These are phyloP conservation scores for Agrochola lychnidis DNA, from an alignment of 2,888 invertebrate species.

Conservation along the genomic window DNA sequence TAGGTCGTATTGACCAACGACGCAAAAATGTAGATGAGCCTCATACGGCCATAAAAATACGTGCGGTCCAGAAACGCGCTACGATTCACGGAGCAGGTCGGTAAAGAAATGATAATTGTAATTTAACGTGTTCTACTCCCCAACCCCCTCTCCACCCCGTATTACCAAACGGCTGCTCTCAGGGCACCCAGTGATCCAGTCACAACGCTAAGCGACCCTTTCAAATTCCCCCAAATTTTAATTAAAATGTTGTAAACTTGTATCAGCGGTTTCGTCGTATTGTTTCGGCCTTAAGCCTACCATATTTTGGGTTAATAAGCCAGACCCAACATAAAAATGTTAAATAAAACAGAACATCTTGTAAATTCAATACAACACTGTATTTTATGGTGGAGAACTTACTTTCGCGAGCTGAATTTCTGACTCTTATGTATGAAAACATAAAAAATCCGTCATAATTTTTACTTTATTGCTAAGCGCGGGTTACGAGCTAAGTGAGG, in stretches of 20 bases:
- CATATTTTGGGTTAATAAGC: conserved; percentile 56
- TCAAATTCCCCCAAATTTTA: conserved; percentile 83
- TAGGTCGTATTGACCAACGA: conserved; percentile 27
- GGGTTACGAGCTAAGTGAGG: conserved; percentile 57
- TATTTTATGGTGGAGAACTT: conserved; percentile 42
- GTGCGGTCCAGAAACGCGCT: conserved; percentile 70
- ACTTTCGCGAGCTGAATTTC: conserved; percentile 37
- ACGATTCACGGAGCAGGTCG: conserved; percentile 65
- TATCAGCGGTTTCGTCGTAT: conserved; percentile 71
- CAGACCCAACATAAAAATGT: conserved; percentile 40
- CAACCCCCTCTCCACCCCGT: conserved; percentile 53
- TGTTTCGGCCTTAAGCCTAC: conserved; percentile 65
- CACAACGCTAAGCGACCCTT: conserved; percentile 81
- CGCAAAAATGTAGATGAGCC: conserved; percentile 44
- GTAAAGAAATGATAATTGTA: conserved; percentile 84
- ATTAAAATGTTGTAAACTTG: conserved; percentile 82
- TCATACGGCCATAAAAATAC: conserved; percentile 66
- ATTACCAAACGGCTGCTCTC: conserved; percentile 69
- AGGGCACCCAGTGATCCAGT: conserved; percentile 78
- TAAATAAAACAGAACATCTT: conserved; percentile 37
- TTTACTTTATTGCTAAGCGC: conserved; percentile 53
- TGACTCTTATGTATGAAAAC: conserved; percentile 36
- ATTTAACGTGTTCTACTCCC: conserved; percentile 75
- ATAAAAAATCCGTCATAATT: conserved; percentile 55
- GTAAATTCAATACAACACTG: conserved; percentile 33